Conservation (phyloP, 2,888 invertebrate species). For the Agonopterix alstromeriana region DNA sequence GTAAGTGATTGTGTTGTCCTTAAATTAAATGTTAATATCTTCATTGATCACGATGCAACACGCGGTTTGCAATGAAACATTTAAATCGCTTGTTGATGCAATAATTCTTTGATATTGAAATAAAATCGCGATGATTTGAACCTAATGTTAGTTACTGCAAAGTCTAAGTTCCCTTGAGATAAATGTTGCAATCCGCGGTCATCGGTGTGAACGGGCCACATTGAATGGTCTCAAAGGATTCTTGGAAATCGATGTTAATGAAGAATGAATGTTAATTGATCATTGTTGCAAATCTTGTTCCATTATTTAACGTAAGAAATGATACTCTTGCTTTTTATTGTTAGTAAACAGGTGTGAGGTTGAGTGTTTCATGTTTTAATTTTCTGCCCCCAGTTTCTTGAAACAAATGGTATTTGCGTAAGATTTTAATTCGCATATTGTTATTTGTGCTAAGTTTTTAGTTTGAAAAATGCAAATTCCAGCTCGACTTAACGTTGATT, state of each 20-base stretch:
- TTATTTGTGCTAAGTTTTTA: not conserved
- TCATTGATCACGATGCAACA: slow-evolving; percentile 6
- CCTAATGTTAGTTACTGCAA: not conserved
- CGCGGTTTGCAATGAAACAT: slow-evolving; percentile 7
- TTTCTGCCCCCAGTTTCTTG: too few species aligned
- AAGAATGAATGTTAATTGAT: slow-evolving; percentile 12
- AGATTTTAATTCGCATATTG: not conserved
- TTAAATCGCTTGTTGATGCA: slow-evolving; percentile 7
- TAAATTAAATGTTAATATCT: not conserved
- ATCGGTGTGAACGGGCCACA: slow-evolving; percentile 7
- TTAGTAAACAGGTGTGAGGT: not conserved
- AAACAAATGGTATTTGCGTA: not conserved
- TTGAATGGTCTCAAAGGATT: slow-evolving; percentile 13
- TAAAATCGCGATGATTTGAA: not conserved
- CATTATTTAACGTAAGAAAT: not conserved
- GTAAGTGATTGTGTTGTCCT: too few species aligned
- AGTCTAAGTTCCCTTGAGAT: not conserved
- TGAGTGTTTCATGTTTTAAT: too few species aligned
- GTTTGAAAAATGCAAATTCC: slow-evolving; percentile 10
- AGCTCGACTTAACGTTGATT: slow-evolving; percentile 12
- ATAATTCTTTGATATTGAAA: not conserved
- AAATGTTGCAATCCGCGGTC: slow-evolving; percentile 3
- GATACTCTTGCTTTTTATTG: not conserved
- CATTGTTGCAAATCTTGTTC: slow-evolving; percentile 11
- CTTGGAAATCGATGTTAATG: slow-evolving; percentile 9